These are phyloP conservation scores for Polyommatus iphigenia DNA, from an alignment of 2,888 invertebrate genomes.

Conservation along the genomic window DNA sequence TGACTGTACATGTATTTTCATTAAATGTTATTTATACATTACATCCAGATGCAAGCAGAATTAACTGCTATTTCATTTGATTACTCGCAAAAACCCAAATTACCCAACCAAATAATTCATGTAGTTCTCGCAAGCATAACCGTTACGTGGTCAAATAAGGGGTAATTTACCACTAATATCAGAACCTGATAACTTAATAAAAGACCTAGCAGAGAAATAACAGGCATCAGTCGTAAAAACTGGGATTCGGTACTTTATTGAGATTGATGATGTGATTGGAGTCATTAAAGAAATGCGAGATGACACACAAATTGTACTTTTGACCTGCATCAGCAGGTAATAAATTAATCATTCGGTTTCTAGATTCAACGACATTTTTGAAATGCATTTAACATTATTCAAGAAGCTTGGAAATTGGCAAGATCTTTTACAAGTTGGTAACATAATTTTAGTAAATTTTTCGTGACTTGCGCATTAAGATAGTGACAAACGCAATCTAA, in stretches of 20 bases:
- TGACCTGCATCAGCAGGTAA: neutral
- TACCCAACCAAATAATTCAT: constrained; percentile 26
- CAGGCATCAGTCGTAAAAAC: constrained; percentile 38
- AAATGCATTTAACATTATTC: neutral
- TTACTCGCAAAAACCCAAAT: constrained; percentile 23
- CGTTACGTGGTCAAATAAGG: constrained; percentile 29
- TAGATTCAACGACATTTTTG: neutral
- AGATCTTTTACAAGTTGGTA: too few relatives aligned
- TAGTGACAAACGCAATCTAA: neutral
- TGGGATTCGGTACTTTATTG: constrained; percentile 38
- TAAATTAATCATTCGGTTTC: neutral
- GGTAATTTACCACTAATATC: constrained; percentile 32
- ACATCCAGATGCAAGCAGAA: neutral
- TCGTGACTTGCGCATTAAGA: neutral
- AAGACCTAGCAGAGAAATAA: constrained; percentile 42
- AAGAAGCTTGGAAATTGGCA: too few relatives aligned
- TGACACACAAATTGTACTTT: neutral
- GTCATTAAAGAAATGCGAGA: neutral
- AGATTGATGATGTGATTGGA: constrained; percentile 26
- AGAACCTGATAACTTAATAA: constrained; percentile 44
- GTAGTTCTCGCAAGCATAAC: constrained; percentile 27
- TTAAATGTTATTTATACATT: constrained; percentile 5
- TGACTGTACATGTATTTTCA: neutral
- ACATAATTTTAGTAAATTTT: neutral
- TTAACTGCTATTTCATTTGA: constrained; percentile 16